These are phyloP conservation scores for Petrocephalus schoutedeni DNA, from an alignment of 2,797 vertebrate species.

Conservation along the genomic window DNA sequence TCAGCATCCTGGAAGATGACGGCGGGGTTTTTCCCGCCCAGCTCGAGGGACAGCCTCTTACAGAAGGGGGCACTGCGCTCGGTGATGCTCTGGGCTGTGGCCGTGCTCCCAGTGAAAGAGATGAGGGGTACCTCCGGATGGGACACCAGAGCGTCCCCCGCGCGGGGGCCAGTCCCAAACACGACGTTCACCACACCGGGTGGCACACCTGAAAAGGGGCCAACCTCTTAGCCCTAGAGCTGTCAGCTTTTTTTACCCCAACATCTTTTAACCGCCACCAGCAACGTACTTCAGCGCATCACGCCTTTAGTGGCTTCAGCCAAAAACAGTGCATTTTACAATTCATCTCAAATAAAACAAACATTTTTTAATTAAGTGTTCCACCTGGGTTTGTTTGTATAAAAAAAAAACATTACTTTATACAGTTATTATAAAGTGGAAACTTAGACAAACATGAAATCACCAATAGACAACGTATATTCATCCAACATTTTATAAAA, in stretches of 20 bases:
- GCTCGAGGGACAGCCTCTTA: constrained; percentile 88
- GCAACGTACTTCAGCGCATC: background rate
- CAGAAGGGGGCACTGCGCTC: constrained; percentile 78
- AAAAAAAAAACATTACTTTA: too few species aligned
- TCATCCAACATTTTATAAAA: too few species aligned
- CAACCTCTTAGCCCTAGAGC: background rate
- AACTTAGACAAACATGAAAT: too few species aligned
- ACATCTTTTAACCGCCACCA: background rate
- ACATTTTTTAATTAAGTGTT: too few species aligned
- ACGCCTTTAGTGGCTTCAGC: background rate
- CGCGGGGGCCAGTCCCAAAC: constrained; percentile 74
- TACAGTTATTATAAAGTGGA: too few species aligned
- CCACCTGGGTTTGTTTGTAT: too few species aligned
- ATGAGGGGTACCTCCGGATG: constrained; percentile 83
- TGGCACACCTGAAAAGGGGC: constrained; percentile 68
- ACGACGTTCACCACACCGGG: constrained; percentile 86
- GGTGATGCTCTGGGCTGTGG: constrained; percentile 76
- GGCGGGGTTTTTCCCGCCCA: constrained; percentile 94
- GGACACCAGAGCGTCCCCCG: constrained; percentile 79
- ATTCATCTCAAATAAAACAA: background rate
- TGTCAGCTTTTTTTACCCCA: background rate
- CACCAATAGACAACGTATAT: too few species aligned
- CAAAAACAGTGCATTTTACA: background rate
- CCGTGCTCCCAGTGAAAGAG: constrained; percentile 92
- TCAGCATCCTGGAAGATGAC: constrained; percentile 85